phyloP scores from a whole-genome alignment of 2,888 invertebrate genomes.

The Uropetala carovei region DNA sequence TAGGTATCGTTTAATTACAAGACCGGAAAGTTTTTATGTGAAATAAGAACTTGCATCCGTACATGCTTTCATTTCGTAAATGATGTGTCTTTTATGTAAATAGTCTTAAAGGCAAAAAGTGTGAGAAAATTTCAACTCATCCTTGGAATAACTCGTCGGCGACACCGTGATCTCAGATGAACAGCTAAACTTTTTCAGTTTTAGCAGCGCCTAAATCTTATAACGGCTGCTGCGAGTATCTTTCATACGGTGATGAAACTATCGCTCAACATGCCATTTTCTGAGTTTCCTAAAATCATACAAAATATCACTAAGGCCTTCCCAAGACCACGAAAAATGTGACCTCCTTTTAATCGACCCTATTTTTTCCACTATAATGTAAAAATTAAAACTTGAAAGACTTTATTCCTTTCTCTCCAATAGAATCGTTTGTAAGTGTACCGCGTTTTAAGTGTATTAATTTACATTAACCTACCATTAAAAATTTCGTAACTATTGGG shows the following conservation, averaged over 20 bases:
- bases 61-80: not conserved
- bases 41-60: not conserved
- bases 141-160: not conserved
- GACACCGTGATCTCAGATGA: not conserved
- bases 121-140: slow-evolving; percentile 47
- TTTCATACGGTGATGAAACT: not conserved
- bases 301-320: slow-evolving; percentile 55
- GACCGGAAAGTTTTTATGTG: not conserved
- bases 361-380: not conserved
- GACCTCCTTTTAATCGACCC: not conserved
- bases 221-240: too few relatives aligned
- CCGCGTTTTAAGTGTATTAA: not conserved
- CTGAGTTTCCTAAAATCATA: not conserved
- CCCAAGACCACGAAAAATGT: not conserved
- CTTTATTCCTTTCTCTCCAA: not conserved
- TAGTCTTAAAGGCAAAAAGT: slow-evolving; percentile 43
- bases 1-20: not conserved
- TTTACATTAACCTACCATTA: not conserved
- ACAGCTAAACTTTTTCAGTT: not conserved
- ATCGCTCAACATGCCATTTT: not conserved
- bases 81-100: slow-evolving; percentile 12
- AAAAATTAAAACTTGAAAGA: too few relatives aligned
- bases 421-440: not conserved
- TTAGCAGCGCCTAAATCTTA: too few relatives aligned
- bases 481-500: not conserved